phyloP scores from a whole-genome alignment of 2,888 invertebrate species.

The Trichopria drosophilae region DNA sequence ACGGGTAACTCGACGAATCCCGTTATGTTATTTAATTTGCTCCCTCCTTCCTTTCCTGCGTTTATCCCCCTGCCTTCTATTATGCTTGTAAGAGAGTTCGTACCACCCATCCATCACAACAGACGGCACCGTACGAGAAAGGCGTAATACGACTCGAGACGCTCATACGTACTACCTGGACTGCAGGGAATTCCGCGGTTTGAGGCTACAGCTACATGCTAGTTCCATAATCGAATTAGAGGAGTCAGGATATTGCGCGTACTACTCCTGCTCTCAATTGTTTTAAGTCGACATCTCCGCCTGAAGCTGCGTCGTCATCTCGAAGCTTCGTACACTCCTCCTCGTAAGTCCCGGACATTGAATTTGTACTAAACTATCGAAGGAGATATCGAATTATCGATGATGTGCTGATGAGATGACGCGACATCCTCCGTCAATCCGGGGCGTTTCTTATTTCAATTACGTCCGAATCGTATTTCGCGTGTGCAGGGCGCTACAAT shows the following conservation, averaged over 20 bases:
- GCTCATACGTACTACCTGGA: slow-evolving; percentile 4
- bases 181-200: slow-evolving; percentile 24
- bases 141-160: no score
- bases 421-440: slow-evolving; percentile 35
- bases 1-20: no score
- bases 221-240: slow-evolving; percentile 57
- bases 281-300: slow-evolving; percentile 58
- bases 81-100: slow-evolving; percentile 8
- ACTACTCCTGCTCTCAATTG: slow-evolving; percentile 54
- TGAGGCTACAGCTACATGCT: slow-evolving; percentile 43
- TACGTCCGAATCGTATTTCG: slow-evolving; percentile 28
- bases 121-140: no score
- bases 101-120: no score
- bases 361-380: slow-evolving; percentile 57
- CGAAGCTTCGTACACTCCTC: slow-evolving; percentile 28
- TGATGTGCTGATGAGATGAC: slow-evolving; percentile 31
- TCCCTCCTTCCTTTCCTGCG: not conserved
- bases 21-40: no score
- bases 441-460: slow-evolving; percentile 39
- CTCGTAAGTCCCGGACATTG: slow-evolving; percentile 56
- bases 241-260: slow-evolving; percentile 59
- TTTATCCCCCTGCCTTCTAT: slow-evolving; percentile 4
- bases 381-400: slow-evolving; percentile 52
- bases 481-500: not conserved
- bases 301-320: no score